These are phyloP conservation scores for Condylostylus longicornis DNA, from an alignment of 1,140 invertebrate genomes.

Conservation along the genomic window DNA sequence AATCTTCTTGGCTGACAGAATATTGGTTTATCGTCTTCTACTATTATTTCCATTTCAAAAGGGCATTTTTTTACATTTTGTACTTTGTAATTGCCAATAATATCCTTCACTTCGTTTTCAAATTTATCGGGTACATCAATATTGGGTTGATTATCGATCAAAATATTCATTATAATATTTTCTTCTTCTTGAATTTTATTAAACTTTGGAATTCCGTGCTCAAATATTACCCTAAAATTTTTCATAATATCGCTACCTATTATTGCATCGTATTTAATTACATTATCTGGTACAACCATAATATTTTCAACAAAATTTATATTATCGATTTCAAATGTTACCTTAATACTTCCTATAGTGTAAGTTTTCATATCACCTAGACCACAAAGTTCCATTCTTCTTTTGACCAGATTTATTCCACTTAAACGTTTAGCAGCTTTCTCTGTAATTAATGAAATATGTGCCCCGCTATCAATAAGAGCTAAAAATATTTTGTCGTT, in stretches of 20 bases:
- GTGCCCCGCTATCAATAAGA: background rate
- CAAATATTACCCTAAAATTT: background rate
- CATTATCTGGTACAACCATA: background rate
- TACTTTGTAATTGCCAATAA: background rate
- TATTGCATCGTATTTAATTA: background rate
- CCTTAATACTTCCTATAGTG: background rate
- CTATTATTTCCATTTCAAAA: conserved; percentile 8
- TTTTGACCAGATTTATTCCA: background rate
- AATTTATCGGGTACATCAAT: background rate
- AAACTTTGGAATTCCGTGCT: background rate
- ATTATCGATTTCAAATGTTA: background rate
- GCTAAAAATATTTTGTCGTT: background rate
- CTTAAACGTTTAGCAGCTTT: background rate
- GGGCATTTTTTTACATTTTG: background rate
- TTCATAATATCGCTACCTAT: background rate
- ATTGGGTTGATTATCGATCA: background rate
- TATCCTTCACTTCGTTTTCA: background rate
- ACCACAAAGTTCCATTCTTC: background rate
- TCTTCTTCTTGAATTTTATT: background rate
- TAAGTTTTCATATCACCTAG: background rate
- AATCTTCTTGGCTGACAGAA: conserved; percentile 15
- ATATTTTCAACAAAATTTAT: background rate
- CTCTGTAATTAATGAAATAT: background rate
- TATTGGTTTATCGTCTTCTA: conserved; percentile 12
- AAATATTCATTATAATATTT: background rate